Percentiles rank a stretch among this genome's conserved stretches.
phyloP scores from a whole-genome alignment of 2,797 vertebrate species.

The Cossypha niveicapilla region DNA sequence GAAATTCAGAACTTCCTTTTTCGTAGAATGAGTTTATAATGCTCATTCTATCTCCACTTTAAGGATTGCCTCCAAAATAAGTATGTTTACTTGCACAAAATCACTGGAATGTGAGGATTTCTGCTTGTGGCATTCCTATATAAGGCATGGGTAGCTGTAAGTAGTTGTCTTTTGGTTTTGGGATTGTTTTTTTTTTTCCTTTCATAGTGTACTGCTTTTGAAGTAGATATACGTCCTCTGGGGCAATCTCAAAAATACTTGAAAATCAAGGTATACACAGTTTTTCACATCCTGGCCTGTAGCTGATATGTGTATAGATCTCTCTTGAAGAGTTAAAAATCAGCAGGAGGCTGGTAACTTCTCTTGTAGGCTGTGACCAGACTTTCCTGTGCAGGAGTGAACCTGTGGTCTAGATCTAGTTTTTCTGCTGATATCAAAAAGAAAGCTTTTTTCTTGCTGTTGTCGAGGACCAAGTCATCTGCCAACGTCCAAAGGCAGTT shows the following conservation, averaged over 20 bases:
- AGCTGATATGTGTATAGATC: fast-evolving
- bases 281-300: neutral
- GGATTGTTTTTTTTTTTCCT: too few species aligned
- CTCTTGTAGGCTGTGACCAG: neutral
- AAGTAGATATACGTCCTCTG: neutral
- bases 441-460: neutral
- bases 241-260: neutral
- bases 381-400: neutral
- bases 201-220: neutral
- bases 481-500: fast-evolving
- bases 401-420: neutral
- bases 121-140: neutral
- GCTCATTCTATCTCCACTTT: neutral
- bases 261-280: neutral
- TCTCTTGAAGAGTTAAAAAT: neutral
- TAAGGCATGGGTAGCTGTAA: conserved; percentile 59
- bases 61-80: neutral
- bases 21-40: neutral
- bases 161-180: neutral
- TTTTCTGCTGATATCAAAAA: neutral
- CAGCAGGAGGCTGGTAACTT: neutral
- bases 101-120: neutral
- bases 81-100: neutral
- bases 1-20: conserved; percentile 64
- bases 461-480: neutral